Evolutionary conservation across 92 coral and sea anemone genomes (phyloP).

Genomic region (Porites divaricata): DNA sequence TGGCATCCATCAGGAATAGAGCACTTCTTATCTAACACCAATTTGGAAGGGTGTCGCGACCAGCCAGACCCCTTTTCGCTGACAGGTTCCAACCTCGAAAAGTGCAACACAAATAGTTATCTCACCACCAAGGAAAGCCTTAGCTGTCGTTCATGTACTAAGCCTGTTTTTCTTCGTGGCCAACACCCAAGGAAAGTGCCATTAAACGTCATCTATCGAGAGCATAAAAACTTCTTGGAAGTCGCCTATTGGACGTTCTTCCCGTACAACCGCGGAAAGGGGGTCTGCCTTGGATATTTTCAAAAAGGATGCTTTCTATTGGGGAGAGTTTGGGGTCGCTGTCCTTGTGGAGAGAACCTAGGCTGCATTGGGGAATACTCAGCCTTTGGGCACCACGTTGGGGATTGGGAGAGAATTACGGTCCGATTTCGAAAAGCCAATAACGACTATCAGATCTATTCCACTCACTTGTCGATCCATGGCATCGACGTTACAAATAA

Average conservation of each 20-base stretch:
- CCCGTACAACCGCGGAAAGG: conserved; percentile 64
- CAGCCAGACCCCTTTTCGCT: not conserved
- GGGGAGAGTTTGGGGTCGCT: not conserved
- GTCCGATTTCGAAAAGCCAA: conserved; percentile 24
- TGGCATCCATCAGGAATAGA: not conserved
- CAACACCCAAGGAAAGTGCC: conserved; percentile 18
- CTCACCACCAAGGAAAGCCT: not conserved
- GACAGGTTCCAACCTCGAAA: not conserved
- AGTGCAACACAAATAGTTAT: not conserved
- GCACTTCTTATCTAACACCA: not conserved
- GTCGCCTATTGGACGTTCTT: conserved; percentile 58
- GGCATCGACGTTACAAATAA: not conserved
- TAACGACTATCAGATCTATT: conserved; percentile 13
- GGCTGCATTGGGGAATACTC: conserved; percentile 17
- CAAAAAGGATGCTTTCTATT: no score
- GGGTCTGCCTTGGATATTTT: conserved; percentile 41
- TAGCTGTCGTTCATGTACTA: conserved; percentile 22
- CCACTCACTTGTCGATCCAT: conserved; percentile 14
- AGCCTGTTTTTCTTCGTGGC: conserved; percentile 30
- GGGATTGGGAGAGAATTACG: conserved; percentile 9
- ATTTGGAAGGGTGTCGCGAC: not conserved
- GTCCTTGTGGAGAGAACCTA: not conserved
- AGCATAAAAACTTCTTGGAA: conserved; percentile 14
- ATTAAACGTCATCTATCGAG: conserved; percentile 19
- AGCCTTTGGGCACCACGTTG: conserved; percentile 29